These are phyloP conservation scores for Zaprionus tsacasi DNA, from an alignment of 1,140 invertebrate genomes.

Conservation along the genomic window DNA sequence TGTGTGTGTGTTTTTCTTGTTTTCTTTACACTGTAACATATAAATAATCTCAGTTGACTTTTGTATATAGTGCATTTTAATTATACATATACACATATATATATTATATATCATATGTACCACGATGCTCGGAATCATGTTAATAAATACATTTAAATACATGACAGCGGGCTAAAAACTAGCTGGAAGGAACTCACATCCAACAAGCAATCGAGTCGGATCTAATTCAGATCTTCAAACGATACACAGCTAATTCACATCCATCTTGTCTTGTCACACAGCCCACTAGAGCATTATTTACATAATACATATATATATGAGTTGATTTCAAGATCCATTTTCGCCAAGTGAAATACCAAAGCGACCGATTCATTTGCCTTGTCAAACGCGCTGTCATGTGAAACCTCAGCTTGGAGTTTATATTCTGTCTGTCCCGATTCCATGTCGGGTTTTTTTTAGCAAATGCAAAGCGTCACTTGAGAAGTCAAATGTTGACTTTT, in stretches of 20 bases:
- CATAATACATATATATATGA: background rate
- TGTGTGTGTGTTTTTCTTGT: background rate
- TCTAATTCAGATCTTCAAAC: no score
- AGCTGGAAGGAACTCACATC: no score
- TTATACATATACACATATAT: conserved; percentile 4
- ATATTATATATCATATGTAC: conserved; percentile 6
- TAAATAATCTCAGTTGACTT: conserved; percentile 49
- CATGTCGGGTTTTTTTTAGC: background rate
- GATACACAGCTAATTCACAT: no score
- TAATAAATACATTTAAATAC: no score
- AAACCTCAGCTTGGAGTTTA: background rate
- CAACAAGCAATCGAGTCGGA: no score
- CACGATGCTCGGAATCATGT: background rate
- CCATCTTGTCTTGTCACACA: background rate
- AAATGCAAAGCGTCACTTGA: conserved; percentile 15
- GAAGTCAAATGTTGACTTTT: conserved; percentile 19
- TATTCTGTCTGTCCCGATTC: background rate
- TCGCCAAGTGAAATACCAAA: background rate
- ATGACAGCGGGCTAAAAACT: no score
- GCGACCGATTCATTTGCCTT: background rate
- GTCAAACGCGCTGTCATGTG: background rate
- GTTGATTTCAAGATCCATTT: background rate
- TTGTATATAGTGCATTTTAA: conserved; percentile 47
- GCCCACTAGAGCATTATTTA: background rate
- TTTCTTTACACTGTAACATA: conserved; percentile 14